Evolutionary conservation across 2,113 vertebrate species (phyloP).

Genomic region (Puntigrus tetrazona): DNA sequence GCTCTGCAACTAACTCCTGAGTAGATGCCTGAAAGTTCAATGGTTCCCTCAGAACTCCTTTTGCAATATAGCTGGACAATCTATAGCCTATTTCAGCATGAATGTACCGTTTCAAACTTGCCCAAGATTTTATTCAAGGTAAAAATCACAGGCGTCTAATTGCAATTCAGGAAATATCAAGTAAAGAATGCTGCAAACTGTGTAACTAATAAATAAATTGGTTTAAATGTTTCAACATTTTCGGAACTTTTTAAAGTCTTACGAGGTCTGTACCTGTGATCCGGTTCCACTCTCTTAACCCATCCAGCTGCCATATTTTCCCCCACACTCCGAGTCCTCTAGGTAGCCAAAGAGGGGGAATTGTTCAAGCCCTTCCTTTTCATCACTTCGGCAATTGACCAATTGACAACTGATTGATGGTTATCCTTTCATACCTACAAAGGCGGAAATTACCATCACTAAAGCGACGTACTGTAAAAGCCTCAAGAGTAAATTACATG

Average conservation of each 20-base stretch:
- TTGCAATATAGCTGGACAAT: conserved; percentile 55
- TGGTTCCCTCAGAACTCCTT: conserved; percentile 22
- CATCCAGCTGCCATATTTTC: conserved; percentile 90
- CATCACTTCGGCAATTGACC: conserved; percentile 96
- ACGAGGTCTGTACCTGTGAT: conserved; percentile 63
- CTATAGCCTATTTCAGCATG: neutral
- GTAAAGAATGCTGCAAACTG: neutral
- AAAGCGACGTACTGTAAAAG: conserved; percentile 99
- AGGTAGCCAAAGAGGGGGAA: conserved; percentile 90
- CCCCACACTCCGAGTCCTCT: conserved; percentile 79
- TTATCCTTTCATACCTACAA: conserved; percentile 98
- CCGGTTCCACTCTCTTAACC: conserved; percentile 71
- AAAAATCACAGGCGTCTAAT: neutral
- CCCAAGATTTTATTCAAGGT: neutral
- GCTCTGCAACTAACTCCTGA: conserved; percentile 9
- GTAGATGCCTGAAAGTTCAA: conserved; percentile 10
- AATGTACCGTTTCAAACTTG: neutral
- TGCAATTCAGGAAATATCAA: neutral
- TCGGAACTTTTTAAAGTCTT: neutral
- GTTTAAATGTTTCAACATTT: neutral
- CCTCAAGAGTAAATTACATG: conserved; percentile 99
- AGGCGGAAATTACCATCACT: conserved; percentile 98
- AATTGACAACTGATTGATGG: conserved; percentile 99
- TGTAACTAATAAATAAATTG: neutral
- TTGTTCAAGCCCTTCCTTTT: conserved; percentile 90